Base-by-base conservation (phyloP, 1,140 invertebrate genomes). In the Theocolax elegans region DNA sequence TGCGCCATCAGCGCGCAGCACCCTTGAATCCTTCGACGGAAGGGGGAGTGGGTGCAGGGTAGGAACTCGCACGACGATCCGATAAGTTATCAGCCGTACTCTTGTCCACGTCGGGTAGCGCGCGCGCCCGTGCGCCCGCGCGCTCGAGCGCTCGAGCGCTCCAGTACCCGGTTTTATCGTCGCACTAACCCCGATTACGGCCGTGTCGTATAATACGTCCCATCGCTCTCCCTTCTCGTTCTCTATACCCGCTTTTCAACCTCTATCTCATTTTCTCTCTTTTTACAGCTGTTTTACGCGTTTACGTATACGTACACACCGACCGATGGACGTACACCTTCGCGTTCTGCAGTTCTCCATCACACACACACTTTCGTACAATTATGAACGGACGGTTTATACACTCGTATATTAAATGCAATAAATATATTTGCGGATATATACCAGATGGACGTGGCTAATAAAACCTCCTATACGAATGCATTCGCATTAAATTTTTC, bases 111-210 rank as follows among this genome's bases (percentile, higher is more conserved):
- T 65, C 63, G 63, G n/a, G n/a, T n/a, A n/a, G 38, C n/a, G 15
- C 15, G 48, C 25, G 27, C 51, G 38, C 48, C 35, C 7, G 17
- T 6, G 49, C 13, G 23, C 23, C 49, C 12, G 38, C n/a, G n/a
- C n/a, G n/a, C n/a, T 46, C 46, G 27, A 21, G 4, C 56, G 38
- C n/a, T 31, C 15, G 48, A 21, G 27, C 51, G 38, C 48, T 23
- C 7, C 38, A 21, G 49, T 9, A 10, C 23, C 49, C 12, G 38
- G 56, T 67, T 67, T 67, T 67, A 67, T 67, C 65, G 53, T 25
- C 65, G 53, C 53, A 58, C 40, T 67, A 67, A 67, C 65, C 31
- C 54, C 42, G 65, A 67, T 67, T 67, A 67, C 65, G 53, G 65
- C 65, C 40, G 10, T 40, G 40, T 67, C 54, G 65, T 56, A 38